phyloP scores from a whole-genome alignment of 2,113 vertebrate species.

The Gila orcuttii region DNA sequence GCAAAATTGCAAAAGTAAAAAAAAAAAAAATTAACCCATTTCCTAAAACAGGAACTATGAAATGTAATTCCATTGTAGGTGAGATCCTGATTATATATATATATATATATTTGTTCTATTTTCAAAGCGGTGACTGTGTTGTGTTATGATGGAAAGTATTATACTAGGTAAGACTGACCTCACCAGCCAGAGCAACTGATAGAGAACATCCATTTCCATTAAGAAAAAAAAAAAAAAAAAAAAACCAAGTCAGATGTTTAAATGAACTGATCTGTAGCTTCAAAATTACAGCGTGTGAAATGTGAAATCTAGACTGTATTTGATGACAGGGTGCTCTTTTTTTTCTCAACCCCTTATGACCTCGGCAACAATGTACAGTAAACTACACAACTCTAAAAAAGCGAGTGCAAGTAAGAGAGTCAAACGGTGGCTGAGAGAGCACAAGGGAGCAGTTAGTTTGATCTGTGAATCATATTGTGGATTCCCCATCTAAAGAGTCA shows the following conservation, averaged over 20 bases:
- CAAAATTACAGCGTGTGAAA: neutral
- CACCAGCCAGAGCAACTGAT: neutral
- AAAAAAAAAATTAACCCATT: neutral
- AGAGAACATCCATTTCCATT: slow-evolving; percentile 69
- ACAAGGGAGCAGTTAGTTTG: slow-evolving; percentile 54
- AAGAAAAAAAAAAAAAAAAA: neutral
- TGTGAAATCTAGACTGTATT: neutral
- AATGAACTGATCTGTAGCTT: neutral
- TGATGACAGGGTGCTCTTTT: neutral
- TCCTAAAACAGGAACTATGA: neutral
- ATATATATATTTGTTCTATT: neutral
- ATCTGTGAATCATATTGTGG: slow-evolving; percentile 67
- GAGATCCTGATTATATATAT: neutral
- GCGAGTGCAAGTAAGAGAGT: slow-evolving; percentile 25
- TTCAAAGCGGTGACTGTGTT: neutral
- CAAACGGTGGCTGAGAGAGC: neutral
- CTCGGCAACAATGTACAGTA: neutral
- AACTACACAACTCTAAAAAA: neutral
- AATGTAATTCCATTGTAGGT: slow-evolving; percentile 14
- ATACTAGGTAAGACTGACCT: slow-evolving; percentile 21
- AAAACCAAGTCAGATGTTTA: neutral
- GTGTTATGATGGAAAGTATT: slow-evolving; percentile 25
- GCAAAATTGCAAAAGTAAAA: neutral
- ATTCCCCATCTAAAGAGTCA: slow-evolving; percentile 65
- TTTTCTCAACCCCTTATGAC: neutral